Evolutionary conservation across 2,888 invertebrate genomes (phyloP), one percentile per base, ranked within the genome.

Genomic region (Nesidiocoris tenuis): DNA sequence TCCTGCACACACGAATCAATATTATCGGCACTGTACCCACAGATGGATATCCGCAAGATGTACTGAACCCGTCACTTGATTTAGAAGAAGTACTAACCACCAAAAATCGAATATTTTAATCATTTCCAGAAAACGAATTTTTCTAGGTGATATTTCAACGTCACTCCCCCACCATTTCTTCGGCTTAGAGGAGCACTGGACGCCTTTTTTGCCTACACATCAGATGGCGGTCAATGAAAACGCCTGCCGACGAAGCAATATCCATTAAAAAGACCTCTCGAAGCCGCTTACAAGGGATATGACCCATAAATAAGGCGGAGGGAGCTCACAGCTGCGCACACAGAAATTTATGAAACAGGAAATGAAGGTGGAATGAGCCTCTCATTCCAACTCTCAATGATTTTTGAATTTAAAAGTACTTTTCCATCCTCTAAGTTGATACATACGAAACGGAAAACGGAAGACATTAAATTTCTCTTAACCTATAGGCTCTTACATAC

Each of bases 261-360:
- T 24, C 70, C 70, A 70, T 70, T 70, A 70, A 70, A 59, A 18
- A 25, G 59, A 57, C 57, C 54, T 67, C 54, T 70, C 70, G 25
- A 70, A 70, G 70, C 70, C 57, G 70, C 70, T 70, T 70, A 70
- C 57, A 19, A 70, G 70, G 70, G 70, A 70, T 70, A 70, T 70
- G 70, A 70, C 70, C 70, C 70, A 70, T 70, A 70, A 70, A 70
- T 70, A 70, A 70, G 59, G 39, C 54, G 22, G 67, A 67, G 54
- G 12, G 55, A 5, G 56, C 39, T 39, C 55, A 67, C 67, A 67
- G 55, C 67, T 67, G 67, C 67, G 39, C 65, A 55, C 54, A 22
- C 21, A 22, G 67, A 54, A 56, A 56, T 21, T 56, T 24, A 1
- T 39, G 17, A 12, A 39, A 39, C 5, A 39, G 39, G 39, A 39